Conservation (phyloP, 2,113 vertebrate species). For the Sus scrofa region DNA sequence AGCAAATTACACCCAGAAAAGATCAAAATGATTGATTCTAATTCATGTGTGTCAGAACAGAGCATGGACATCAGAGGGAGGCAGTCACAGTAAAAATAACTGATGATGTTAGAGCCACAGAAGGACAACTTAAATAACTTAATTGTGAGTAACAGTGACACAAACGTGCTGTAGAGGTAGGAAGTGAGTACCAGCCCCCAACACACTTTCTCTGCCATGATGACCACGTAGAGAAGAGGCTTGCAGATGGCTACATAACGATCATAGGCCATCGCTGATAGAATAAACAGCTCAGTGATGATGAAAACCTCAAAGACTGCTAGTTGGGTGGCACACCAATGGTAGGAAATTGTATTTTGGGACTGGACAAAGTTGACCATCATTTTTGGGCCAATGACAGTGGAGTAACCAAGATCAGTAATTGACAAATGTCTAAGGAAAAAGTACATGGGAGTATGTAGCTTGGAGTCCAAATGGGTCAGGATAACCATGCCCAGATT, state of each 20-base stretch:
- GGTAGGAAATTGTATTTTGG: constrained; percentile 77
- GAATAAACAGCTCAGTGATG: constrained; percentile 70
- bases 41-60: constrained; percentile 70
- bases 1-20: constrained; percentile 50
- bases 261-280: constrained; percentile 76
- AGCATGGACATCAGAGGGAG: constrained; percentile 56
- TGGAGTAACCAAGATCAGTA: constrained; percentile 84
- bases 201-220: constrained; percentile 38
- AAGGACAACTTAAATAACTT: constrained; percentile 66
- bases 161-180: constrained; percentile 63
- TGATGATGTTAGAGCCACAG: constrained; percentile 69
- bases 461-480: constrained; percentile 65
- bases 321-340: constrained; percentile 65
- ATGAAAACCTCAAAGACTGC: constrained; percentile 78
- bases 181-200: constrained; percentile 20
- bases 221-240: constrained; percentile 70
- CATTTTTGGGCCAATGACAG: constrained; percentile 82
- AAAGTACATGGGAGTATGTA: constrained; percentile 84
- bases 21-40: constrained; percentile 70
- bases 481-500: constrained; percentile 71
- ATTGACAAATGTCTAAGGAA: constrained; percentile 84
- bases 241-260: constrained; percentile 78
- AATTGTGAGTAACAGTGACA: constrained; percentile 62
- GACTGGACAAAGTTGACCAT: too few species aligned
- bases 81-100: constrained; percentile 79